A percentile compares a stretch with the other conserved stretches of the same genome.
Evolutionary conservation across 2,888 invertebrate genomes (phyloP).

Genomic region (Ashinkailepas kermadecensis): DNA sequence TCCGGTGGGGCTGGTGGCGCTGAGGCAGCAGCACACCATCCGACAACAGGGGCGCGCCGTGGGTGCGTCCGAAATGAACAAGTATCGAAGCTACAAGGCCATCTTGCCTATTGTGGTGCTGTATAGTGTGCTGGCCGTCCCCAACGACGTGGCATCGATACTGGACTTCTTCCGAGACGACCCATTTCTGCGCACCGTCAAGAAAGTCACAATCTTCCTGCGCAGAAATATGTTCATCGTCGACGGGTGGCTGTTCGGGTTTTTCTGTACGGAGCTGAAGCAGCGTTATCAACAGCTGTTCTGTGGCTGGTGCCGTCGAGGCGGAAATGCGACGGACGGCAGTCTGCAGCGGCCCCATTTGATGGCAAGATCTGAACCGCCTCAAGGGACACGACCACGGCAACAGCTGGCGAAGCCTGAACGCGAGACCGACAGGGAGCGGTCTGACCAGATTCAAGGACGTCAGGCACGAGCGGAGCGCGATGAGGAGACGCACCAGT

Average conservation of each 20-base stretch:
- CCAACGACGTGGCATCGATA: neutral
- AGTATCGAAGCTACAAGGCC: neutral
- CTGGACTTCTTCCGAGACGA: neutral
- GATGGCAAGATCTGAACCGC: too few species aligned
- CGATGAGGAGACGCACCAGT: too few species aligned
- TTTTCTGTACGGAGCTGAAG: neutral
- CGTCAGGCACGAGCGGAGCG: too few species aligned
- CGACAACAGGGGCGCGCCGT: neutral
- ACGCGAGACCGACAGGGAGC: too few species aligned
- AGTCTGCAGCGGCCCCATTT: too few species aligned
- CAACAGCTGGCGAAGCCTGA: too few species aligned
- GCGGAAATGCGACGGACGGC: too few species aligned
- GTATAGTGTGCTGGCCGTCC: neutral
- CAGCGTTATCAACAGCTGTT: neutral
- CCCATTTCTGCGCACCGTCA: neutral
- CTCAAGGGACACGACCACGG: too few species aligned
- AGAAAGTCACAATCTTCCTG: neutral
- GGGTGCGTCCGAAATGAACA: neutral
- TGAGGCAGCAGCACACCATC: neutral
- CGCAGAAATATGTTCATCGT: neutral
- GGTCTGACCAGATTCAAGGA: too few species aligned
- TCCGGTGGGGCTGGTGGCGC: neutral
- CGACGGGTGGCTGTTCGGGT: constrained; percentile 4
- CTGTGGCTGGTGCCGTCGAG: neutral
- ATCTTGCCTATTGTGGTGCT: neutral